Conservation (phyloP, 1,140 invertebrate genomes). For the Branchinecta lindahli region DNA sequence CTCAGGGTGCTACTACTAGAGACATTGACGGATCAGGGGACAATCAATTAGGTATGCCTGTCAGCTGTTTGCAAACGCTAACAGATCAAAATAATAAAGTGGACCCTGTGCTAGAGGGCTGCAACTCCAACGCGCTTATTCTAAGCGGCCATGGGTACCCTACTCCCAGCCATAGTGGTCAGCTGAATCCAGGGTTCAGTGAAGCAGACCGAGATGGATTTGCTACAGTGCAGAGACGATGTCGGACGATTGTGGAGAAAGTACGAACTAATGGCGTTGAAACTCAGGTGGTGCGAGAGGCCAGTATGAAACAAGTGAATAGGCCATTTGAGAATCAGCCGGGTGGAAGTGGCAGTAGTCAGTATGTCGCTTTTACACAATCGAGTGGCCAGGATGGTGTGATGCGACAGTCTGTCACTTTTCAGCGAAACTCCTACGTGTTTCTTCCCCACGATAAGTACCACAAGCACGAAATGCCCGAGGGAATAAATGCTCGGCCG, state of each 20-base stretch:
- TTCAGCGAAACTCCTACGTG: conserved; percentile 19
- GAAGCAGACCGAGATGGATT: conserved; percentile 7
- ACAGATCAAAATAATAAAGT: too few relatives aligned
- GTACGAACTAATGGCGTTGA: conserved; percentile 14
- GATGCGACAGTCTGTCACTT: conserved; percentile 21
- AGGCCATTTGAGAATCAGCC: not conserved
- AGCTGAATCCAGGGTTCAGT: not conserved
- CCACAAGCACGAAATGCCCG: not conserved
- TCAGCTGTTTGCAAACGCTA: too few relatives aligned
- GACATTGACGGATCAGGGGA: too few relatives aligned
- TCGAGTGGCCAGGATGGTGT: conserved; percentile 14
- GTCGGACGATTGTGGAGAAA: conserved; percentile 14
- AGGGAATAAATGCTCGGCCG: not conserved
- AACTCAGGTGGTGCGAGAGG: conserved; percentile 18
- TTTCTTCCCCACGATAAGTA: conserved; percentile 13
- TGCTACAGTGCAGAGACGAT: conserved; percentile 13
- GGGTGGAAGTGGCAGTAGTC: not conserved
- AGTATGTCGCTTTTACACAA: conserved; percentile 19
- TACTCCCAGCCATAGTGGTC: not conserved
- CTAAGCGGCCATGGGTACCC: not conserved
- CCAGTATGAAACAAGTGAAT: conserved; percentile 15
- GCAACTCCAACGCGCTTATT: not conserved
- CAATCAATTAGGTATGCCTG: too few relatives aligned
- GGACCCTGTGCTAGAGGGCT: not conserved
- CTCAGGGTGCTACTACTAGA: not conserved